These are phyloP conservation scores for Stichopus chloronotus DNA, from an alignment of 35 echinoderm and acorn worm species.

Conservation along the genomic window DNA sequence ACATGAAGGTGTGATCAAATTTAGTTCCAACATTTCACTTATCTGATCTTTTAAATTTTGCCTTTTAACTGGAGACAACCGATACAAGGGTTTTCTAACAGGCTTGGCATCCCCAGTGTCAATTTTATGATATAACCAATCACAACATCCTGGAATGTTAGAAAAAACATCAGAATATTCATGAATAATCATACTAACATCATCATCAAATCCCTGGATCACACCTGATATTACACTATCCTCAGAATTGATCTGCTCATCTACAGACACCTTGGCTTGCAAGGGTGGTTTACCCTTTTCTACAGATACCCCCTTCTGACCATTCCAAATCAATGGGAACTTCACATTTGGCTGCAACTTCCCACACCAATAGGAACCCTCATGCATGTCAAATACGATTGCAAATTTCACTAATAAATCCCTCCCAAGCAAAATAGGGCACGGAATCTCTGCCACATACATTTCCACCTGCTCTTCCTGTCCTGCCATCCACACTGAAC, in stretches of 20 bases:
- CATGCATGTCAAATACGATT: background rate
- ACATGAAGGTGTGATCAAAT: background rate
- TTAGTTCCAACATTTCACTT: conserved; percentile 28
- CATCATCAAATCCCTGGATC: background rate
- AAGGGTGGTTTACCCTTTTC: background rate
- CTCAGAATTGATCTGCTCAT: background rate
- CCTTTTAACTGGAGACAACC: background rate
- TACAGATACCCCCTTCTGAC: background rate
- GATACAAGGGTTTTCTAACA: background rate
- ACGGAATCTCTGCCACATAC: background rate
- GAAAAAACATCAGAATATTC: conserved; percentile 42
- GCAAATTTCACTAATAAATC: background rate
- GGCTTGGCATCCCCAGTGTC: conserved; percentile 34
- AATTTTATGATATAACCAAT: conserved; percentile 25
- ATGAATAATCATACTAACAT: background rate
- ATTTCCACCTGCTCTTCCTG: background rate
- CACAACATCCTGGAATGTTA: conserved; percentile 15
- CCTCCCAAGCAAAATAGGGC: background rate
- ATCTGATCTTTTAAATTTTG: conserved; percentile 33
- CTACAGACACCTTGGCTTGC: background rate
- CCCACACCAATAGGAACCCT: background rate
- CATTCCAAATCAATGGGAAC: background rate
- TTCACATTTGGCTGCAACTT: background rate
- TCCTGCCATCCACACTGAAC: background rate
- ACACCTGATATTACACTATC: background rate